Evolutionary conservation across 2,797 vertebrate species (phyloP).

Genomic region (Acanthurus leucopareius): DNA sequence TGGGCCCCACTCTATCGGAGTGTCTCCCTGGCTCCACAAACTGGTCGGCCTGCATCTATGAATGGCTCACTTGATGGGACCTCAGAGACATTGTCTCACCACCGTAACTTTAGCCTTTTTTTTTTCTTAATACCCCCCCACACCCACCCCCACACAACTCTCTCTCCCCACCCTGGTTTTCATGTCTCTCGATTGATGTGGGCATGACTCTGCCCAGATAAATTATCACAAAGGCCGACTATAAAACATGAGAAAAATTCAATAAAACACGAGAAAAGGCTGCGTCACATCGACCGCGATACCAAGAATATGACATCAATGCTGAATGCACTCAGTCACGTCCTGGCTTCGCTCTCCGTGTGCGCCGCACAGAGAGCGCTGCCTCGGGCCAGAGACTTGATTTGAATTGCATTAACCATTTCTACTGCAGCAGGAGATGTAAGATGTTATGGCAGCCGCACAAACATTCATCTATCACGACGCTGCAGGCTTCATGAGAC

Average conservation of each 20-base stretch:
- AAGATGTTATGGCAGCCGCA: conserved; percentile 67
- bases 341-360: conserved; percentile 3
- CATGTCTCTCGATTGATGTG: conserved; percentile 68
- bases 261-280: not conserved
- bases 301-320: not conserved
- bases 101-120: conserved; percentile 84
- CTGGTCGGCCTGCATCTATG: conserved; percentile 78
- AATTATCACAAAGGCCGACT: conserved; percentile 38
- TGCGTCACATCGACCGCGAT: not conserved
- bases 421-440: conserved; percentile 55
- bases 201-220: conserved; percentile 56
- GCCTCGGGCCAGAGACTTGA: conserved; percentile 34
- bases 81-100: conserved; percentile 85
- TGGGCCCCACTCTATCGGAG: conserved; percentile 81
- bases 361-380: conserved; percentile 15
- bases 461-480: conserved; percentile 60
- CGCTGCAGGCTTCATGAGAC: conserved; percentile 66
- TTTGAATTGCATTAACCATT: conserved; percentile 63
- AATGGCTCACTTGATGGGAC: conserved; percentile 86
- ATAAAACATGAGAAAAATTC: conserved; percentile 37
- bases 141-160: conserved; percentile 51
- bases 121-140: conserved; percentile 51
- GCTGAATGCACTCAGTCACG: conserved; percentile 6
- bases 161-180: conserved; percentile 62
- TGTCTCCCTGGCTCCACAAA: conserved; percentile 82